Conservation (phyloP, 2,888 invertebrate species). For the Dolichomitus sp. region DNA sequence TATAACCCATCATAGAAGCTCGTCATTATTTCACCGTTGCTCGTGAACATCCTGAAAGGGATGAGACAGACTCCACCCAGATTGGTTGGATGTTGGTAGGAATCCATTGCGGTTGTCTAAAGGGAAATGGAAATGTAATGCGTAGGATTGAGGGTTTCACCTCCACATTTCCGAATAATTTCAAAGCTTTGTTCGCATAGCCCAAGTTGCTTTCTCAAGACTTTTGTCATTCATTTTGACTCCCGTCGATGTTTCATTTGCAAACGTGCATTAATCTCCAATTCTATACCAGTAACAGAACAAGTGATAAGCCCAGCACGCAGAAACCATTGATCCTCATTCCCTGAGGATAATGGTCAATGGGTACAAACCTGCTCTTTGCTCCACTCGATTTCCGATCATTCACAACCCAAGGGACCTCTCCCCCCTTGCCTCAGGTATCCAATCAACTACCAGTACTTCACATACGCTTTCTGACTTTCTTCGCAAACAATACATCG, state of each 20-base stretch:
- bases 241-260: neutral
- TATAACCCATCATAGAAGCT: slow-evolving; percentile 25
- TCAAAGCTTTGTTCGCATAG: neutral
- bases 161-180: neutral
- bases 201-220: neutral
- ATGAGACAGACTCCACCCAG: slow-evolving; percentile 3
- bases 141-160: slow-evolving; percentile 60
- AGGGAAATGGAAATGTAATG: slow-evolving; percentile 68
- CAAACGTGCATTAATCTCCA: too few species aligned
- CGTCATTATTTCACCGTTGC: slow-evolving; percentile 52
- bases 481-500: neutral
- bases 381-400: neutral
- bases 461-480: neutral
- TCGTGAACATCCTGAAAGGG: slow-evolving; percentile 7
- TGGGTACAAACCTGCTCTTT: slow-evolving; percentile 30
- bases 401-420: neutral
- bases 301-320: neutral
- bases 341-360: slow-evolving; percentile 42
- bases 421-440: neutral
- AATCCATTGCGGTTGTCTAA: slow-evolving; percentile 46
- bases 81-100: slow-evolving; percentile 4
- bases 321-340: slow-evolving; percentile 44
- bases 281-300: too few species aligned
- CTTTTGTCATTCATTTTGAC: neutral
- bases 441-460: neutral